phyloP scores from a whole-genome alignment of 2,888 invertebrate genomes.

The Ceriagrion tenellum region DNA sequence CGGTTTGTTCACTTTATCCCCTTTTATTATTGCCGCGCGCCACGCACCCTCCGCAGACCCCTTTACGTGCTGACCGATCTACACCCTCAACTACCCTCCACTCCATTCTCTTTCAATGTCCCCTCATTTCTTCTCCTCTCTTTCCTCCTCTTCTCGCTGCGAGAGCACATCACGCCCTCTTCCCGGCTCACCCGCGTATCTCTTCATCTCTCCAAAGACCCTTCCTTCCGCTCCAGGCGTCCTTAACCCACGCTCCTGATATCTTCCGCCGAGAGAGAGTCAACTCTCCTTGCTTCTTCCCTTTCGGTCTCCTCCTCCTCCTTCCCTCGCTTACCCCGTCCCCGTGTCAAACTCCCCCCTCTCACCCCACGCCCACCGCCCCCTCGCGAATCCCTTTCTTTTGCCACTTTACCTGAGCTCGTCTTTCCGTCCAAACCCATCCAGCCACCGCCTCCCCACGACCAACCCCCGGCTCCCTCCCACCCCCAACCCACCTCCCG shows the following conservation, averaged over 20 bases:
- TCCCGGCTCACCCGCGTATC: constrained; percentile 7
- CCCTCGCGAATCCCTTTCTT: neutral
- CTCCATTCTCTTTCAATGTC: constrained; percentile 24
- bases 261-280: constrained; percentile 46
- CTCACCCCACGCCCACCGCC: neutral
- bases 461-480: neutral
- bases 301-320: neutral
- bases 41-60: constrained; percentile 26
- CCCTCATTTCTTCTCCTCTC: constrained; percentile 12
- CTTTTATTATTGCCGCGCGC: constrained; percentile 17
- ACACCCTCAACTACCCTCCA: neutral
- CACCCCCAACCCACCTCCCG: neutral
- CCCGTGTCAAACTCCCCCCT: neutral
- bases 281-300: neutral
- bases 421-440: neutral
- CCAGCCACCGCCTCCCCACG: neutral
- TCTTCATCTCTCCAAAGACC: constrained; percentile 42
- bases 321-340: neutral
- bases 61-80: constrained; percentile 42
- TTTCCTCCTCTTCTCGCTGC: too few species aligned
- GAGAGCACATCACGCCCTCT: constrained; percentile 17
- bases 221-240: constrained; percentile 54
- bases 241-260: constrained; percentile 51
- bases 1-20: constrained; percentile 42
- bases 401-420: constrained; percentile 22